Base-by-base conservation (phyloP, 2,888 invertebrate species). In the Therioaphis trifolii region DNA sequence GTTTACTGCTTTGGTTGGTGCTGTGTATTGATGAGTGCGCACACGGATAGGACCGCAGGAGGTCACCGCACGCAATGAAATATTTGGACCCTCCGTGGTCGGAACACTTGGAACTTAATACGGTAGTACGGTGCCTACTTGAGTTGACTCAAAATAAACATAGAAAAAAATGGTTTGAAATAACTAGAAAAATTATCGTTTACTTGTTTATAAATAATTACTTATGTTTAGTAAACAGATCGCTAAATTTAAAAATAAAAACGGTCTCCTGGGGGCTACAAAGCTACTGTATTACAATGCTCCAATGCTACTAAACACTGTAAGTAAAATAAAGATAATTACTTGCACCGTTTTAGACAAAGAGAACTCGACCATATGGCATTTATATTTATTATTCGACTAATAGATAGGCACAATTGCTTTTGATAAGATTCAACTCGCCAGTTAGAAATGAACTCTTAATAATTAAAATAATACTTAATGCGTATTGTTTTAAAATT, bases 51-150 rank as follows among this genome's bases (percentile, higher is more conserved):
- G 78, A 18, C 12, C 11, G 76, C 49, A 21, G 78, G 78, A 78
- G 78, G 78, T 78, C 78, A 78, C 68, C 78, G 40, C 78, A 68
- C 52, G 68, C 78, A 40, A 55, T 55, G 78, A 68, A 78, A 78
- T 78, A 52, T 52, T 68, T 68, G 18, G 52, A 40, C 78, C 78
- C 78, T 68, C 78, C 68, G 68, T 35, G 66, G 52, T 40, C 52
- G 40, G 18, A n/a, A 61, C 52, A 27, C 77, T 68, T 1, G 52
- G 49, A 40, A 66, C 49, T 14, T 43, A 35, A 12, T 55, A 74
- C 4, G 15, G 9, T 49, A 49, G n/a, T n/a, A n/a, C n/a, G n/a
- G n/a, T n/a, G n/a, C n/a, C n/a, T 29, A 27, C 27, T 29, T 11
- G 11, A n/a, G 49, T 18, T 27, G 29, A 72, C 27, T 24, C 27